Evolutionary conservation across 64 coral and sea anemone genomes (phyloP).

Genomic region (Orbicella faveolata): DNA sequence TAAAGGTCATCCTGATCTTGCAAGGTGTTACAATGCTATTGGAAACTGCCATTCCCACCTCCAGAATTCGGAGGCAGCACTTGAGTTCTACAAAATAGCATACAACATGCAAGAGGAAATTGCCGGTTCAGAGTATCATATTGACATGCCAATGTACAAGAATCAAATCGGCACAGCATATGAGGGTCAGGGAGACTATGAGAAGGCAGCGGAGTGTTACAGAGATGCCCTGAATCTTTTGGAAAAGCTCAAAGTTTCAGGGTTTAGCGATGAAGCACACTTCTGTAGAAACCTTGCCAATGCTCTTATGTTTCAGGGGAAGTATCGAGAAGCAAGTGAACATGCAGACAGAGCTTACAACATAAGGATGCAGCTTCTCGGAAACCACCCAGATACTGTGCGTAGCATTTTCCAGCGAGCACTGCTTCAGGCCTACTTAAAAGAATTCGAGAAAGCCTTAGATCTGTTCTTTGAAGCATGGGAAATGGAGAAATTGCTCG

Average conservation of each 20-base stretch:
- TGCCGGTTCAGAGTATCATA: conserved; percentile 6
- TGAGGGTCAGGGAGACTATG: not conserved
- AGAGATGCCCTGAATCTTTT: conserved; percentile 37
- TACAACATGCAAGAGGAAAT: conserved; percentile 15
- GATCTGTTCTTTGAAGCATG: conserved; percentile 33
- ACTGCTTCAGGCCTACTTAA: not conserved
- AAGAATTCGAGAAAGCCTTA: conserved; percentile 26
- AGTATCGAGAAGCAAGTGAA: conserved; percentile 5
- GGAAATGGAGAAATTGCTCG: conserved; percentile 34
- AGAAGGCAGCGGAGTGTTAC: conserved; percentile 5
- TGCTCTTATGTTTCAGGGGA: not conserved
- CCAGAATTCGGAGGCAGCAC: not conserved
- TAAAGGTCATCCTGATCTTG: not conserved
- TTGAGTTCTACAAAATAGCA: conserved; percentile 20
- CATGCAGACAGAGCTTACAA: conserved; percentile 25
- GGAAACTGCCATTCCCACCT: conserved; percentile 44
- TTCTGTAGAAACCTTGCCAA: conserved; percentile 49
- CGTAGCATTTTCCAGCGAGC: conserved; percentile 49
- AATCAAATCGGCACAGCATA: conserved; percentile 25
- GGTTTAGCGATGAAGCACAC: not conserved
- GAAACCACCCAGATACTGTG: conserved; percentile 18
- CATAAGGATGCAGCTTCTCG: conserved; percentile 24
- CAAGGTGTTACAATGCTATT: conserved; percentile 40
- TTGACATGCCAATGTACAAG: conserved; percentile 21
- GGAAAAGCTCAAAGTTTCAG: conserved; percentile 24